Conservation (phyloP, 1,140 invertebrate genomes). For the Lepidostoma basale region DNA sequence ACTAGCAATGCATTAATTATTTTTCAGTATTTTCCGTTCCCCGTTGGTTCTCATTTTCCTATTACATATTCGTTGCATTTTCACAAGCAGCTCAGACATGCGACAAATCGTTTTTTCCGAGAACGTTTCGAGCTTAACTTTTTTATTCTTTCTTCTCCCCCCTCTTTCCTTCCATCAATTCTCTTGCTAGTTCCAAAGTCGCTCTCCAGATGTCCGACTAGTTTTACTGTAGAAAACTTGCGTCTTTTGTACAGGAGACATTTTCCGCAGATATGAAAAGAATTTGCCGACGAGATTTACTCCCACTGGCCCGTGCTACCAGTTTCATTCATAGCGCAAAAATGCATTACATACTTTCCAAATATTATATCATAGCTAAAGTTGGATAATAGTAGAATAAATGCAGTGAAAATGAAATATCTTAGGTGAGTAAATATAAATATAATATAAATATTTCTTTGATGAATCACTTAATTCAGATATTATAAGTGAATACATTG, state of each 20-base stretch:
- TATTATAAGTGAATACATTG: too few species aligned
- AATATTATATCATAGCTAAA: too few species aligned
- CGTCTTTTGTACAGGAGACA: slow-evolving; percentile 14
- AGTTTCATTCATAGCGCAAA: too few species aligned
- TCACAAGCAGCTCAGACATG: slow-evolving; percentile 5
- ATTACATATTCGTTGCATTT: slow-evolving; percentile 17
- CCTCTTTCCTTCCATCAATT: slow-evolving; percentile 8
- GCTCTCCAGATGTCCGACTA: neutral
- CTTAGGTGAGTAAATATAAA: too few species aligned
- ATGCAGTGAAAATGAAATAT: too few species aligned
- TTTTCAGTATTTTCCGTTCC: too few species aligned
- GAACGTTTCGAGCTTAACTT: neutral
- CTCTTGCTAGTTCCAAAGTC: neutral
- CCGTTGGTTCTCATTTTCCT: neutral
- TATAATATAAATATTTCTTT: too few species aligned
- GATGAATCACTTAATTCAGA: too few species aligned
- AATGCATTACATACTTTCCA: too few species aligned
- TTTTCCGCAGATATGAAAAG: neutral
- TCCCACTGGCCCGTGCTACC: neutral
- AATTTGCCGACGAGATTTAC: slow-evolving; percentile 3
- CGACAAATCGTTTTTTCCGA: slow-evolving; percentile 10
- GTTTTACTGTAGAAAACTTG: neutral
- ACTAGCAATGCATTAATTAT: too few species aligned
- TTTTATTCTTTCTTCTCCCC: neutral
- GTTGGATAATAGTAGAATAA: too few species aligned